Percentiles rank a stretch among this genome's conserved stretches.
Evolutionary conservation across 2,797 vertebrate species (phyloP).

Genomic region (Ammospiza maritima): DNA sequence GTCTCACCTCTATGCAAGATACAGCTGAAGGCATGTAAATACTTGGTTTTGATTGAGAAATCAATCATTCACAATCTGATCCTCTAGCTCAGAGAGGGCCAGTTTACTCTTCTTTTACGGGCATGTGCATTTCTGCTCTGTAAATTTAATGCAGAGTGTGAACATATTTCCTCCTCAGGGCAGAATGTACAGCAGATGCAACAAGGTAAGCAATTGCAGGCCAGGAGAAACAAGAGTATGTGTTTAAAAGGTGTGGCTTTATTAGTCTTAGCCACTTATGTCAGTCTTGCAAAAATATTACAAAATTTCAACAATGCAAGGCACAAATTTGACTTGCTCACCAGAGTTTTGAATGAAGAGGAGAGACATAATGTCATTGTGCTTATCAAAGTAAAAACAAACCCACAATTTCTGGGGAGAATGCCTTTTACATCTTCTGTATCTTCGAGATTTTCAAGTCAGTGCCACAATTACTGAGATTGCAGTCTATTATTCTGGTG

Average conservation of each 20-base stretch:
- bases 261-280: not conserved
- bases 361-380: not conserved
- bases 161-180: not conserved
- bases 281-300: conserved; percentile 28
- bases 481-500: conserved; percentile 44
- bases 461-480: conserved; percentile 53
- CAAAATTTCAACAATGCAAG: conserved; percentile 8
- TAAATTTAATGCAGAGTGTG: not conserved
- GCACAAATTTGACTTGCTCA: not conserved
- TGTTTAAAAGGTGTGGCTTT: not conserved
- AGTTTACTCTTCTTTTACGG: not conserved
- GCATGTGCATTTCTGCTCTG: not conserved
- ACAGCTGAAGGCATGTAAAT: conserved; percentile 44
- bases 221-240: conserved; percentile 5
- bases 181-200: not conserved
- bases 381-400: conserved; percentile 43
- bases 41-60: conserved; percentile 55
- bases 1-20: conserved; percentile 56
- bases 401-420: not conserved
- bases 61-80: conserved; percentile 31
- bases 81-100: not conserved
- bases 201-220: not conserved
- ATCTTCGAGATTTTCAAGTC: conserved; percentile 31
- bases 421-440: not conserved
- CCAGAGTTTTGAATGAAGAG: not conserved